phyloP scores from a whole-genome alignment of 2,113 vertebrate genomes.

The Poecilia latipinna region DNA sequence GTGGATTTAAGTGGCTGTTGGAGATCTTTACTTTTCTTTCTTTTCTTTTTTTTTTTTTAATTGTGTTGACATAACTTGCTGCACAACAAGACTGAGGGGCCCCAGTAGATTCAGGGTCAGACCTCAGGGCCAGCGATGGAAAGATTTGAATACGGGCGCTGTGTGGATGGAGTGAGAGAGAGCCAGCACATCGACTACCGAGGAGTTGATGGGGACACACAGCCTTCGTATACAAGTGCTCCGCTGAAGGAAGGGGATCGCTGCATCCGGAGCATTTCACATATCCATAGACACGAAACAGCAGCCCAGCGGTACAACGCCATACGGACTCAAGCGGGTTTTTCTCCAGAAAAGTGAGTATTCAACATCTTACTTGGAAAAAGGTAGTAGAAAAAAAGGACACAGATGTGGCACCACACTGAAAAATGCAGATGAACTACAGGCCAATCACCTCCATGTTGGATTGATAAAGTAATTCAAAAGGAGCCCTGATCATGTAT shows the following conservation, averaged over 20 bases:
- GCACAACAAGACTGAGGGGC: conserved; percentile 6
- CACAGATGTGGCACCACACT: no score
- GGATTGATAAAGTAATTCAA: no score
- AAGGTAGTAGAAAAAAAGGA: no score
- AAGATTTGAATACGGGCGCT: conserved; percentile 46
- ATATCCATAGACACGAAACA: conserved; percentile 80
- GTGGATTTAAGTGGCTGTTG: conserved; percentile 8
- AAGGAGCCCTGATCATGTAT: no score
- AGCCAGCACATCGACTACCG: conserved; percentile 53
- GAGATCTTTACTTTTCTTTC: conserved; percentile 11
- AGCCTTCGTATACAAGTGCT: conserved; percentile 1
- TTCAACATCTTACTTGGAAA: not conserved
- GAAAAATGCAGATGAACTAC: no score
- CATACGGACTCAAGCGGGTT: conserved; percentile 85
- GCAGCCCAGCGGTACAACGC: conserved; percentile 88
- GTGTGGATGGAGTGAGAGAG: conserved; percentile 29
- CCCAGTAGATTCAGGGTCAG: conserved; percentile 19
- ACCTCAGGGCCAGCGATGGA: conserved; percentile 66
- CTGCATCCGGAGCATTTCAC: conserved; percentile 61
- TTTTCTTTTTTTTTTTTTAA: not conserved
- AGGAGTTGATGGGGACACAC: conserved; percentile 57
- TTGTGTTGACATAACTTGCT: not conserved
- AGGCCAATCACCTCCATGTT: no score
- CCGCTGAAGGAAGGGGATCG: conserved; percentile 28
- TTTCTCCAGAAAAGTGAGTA: conserved; percentile 86